Base-by-base conservation (phyloP, 1,140 invertebrate genomes). In the Pollicipes pollicipes region DNA sequence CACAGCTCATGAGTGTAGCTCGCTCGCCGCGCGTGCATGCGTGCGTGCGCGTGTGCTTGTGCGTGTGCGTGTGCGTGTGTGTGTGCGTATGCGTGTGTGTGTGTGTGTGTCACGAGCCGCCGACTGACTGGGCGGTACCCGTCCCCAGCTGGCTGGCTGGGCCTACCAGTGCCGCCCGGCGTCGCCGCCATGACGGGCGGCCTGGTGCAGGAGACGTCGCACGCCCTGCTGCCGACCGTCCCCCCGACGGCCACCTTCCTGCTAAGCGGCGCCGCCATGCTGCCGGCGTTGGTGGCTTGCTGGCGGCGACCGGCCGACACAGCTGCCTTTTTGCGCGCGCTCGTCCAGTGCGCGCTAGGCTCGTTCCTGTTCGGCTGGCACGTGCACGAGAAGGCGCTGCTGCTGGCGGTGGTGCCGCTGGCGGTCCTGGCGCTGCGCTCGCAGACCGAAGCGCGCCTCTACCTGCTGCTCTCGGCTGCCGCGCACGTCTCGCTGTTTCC, bases 281-380 rank as follows among this genome's bases (percentile, higher is more conserved):
- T 93, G 77, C 91, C 91, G 32, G 82, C 83, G 35, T 77, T 91
- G 67, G 73, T 84, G n/a, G 84, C 87, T 75, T 74, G 90, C 16
- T 90, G 88, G 86, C 76, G 77, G n/a, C 76, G 77, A 64, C 80
- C 81, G 16, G 77, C 76, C 31, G 83, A 81, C 71, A 78, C 84
- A 26, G 77, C 79, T 32, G 81, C 85, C 70, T 91, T 94, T 78
- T 71, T 93, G 0, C 80, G 84, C 68, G 83, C 83, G 74, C 74
- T 97, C 26, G 83, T 93, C 0, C 76, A 97, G 8, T 97, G 93
- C 82, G 89, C 88, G 6, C 88, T 90, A 75, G 88, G 88, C 69
- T 91, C 95, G 0, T 99, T 97, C 79, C 86, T 98, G 80, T 99
- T 99, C 83, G 93, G 96, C 21, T 99, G 95, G 91, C 97, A 99